Conservation (phyloP, 1,140 invertebrate species). For the Drosophila bocki region DNA sequence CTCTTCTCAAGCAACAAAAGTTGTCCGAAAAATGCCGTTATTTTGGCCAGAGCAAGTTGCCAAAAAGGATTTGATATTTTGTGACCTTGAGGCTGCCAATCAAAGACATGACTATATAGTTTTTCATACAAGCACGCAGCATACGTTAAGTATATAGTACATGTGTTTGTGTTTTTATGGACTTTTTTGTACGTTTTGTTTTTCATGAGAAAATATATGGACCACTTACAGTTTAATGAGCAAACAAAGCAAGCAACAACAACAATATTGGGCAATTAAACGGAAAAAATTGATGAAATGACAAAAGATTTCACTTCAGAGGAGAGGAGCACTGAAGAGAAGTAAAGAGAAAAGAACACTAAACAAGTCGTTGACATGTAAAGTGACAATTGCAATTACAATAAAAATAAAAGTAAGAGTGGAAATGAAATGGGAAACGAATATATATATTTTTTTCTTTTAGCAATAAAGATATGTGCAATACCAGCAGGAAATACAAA, state of each 20-base stretch:
- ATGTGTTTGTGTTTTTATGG: conserved; percentile 14
- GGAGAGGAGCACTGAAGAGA: conserved; percentile 13
- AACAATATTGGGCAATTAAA: conserved; percentile 70
- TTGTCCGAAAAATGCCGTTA: conserved; percentile 6
- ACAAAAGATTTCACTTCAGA: conserved; percentile 69
- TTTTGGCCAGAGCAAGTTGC: conserved; percentile 17
- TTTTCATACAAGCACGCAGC: background rate
- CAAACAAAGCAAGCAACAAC: conserved; percentile 62
- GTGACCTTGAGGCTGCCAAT: conserved; percentile 47
- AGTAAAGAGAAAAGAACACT: conserved; percentile 26
- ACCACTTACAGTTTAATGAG: conserved; percentile 74
- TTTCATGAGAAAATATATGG: conserved; percentile 56
- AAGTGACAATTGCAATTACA: conserved; percentile 48
- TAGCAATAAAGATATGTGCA: conserved; percentile 32
- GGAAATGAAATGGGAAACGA: conserved; percentile 32
- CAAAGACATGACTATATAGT: conserved; percentile 19
- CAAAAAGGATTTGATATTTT: conserved; percentile 32
- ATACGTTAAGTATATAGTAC: background rate
- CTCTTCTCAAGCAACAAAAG: background rate
- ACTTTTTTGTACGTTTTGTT: conserved; percentile 14
- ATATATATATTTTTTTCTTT: background rate
- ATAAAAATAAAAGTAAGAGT: conserved; percentile 48
- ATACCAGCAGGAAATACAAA: conserved; percentile 15
- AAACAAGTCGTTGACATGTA: conserved; percentile 79
- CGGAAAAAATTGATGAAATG: conserved; percentile 63